Evolutionary conservation across 2,888 invertebrate genomes (phyloP).

Genomic region (Trachelus troglodyta): DNA sequence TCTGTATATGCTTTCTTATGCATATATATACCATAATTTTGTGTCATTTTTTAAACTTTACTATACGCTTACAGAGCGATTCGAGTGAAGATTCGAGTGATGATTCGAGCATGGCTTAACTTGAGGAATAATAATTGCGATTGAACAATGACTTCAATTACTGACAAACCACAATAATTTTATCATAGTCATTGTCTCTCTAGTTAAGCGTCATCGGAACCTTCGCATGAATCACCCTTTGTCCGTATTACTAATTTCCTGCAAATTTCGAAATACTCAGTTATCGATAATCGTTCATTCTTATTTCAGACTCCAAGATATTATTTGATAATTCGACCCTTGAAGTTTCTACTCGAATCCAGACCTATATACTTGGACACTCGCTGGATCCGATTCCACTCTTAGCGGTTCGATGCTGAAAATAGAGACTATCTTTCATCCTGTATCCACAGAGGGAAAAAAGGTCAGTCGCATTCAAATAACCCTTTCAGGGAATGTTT

Average conservation of each 20-base stretch:
- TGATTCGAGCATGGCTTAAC: background rate
- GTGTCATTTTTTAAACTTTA: background rate
- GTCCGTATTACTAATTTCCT: background rate
- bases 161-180: no score
- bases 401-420: background rate
- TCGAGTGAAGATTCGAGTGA: background rate
- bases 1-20: background rate
- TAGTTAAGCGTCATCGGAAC: no score
- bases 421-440: background rate
- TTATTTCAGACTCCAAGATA: background rate
- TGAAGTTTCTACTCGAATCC: background rate
- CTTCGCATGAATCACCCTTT: background rate
- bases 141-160: no score
- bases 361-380: background rate
- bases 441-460: background rate
- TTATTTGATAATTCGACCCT: background rate
- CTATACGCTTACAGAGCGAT: background rate
- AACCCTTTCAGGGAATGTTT: slow-evolving; percentile 36
- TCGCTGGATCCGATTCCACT: background rate
- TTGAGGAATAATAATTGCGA: no score
- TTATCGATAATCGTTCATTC: background rate
- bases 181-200: no score
- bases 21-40: no score
- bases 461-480: slow-evolving; percentile 46
- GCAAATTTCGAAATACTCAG: background rate